These are phyloP conservation scores for Coecobrya sp. DNA, from an alignment of 2,888 invertebrate genomes.

Conservation along the genomic window DNA sequence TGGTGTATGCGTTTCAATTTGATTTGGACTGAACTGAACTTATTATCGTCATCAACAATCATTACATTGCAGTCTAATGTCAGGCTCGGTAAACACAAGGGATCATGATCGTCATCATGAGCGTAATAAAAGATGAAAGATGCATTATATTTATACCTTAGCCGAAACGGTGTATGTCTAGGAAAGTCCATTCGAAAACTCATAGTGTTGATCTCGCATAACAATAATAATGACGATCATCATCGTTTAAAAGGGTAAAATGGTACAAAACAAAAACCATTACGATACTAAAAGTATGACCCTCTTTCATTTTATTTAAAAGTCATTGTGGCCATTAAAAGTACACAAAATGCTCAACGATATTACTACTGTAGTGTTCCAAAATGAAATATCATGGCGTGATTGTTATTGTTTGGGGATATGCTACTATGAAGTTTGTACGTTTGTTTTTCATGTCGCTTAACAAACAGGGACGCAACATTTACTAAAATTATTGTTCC, in stretches of 20 bases:
- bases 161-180: neutral
- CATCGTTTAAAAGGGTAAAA: neutral
- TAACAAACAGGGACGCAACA: no score
- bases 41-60: neutral
- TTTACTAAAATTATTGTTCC: no score
- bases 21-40: neutral
- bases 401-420: no score
- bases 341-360: neutral
- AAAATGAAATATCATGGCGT: no score
- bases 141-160: neutral
- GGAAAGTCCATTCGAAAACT: neutral
- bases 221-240: neutral
- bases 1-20: neutral
- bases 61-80: neutral
- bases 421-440: no score
- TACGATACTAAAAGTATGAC: neutral
- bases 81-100: slow-evolving; percentile 4
- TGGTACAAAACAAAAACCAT: no score
- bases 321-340: neutral
- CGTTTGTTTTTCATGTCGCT: no score
- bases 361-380: no score
- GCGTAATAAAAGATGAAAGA: neutral
- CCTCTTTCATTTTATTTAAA: neutral
- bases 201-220: neutral
- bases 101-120: slow-evolving; percentile 17